These are phyloP conservation scores for Nysson spinosus DNA, from an alignment of 2,888 invertebrate species.

Conservation along the genomic window DNA sequence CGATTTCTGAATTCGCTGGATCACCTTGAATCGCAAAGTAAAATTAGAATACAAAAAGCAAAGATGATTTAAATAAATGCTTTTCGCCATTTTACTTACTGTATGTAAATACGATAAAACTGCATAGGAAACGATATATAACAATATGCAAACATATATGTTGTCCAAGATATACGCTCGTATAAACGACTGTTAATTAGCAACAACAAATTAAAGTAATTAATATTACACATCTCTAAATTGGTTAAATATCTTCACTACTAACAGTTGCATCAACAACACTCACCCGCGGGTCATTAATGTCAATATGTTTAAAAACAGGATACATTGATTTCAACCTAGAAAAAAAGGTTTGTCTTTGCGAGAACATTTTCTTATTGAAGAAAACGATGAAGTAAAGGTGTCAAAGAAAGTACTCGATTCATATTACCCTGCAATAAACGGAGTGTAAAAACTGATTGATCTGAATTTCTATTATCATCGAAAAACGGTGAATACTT, in stretches of 20 bases:
- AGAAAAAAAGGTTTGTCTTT: slow-evolving; percentile 57
- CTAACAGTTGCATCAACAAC: too few relatives aligned
- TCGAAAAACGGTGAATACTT: too few relatives aligned
- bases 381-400: too few relatives aligned
- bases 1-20: slow-evolving; percentile 64
- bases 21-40: slow-evolving; percentile 67
- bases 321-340: slow-evolving; percentile 61
- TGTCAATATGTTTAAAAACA: slow-evolving; percentile 63
- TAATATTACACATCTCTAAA: too few relatives aligned
- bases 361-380: slow-evolving; percentile 55
- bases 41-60: background rate
- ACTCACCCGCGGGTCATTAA: slow-evolving; percentile 69
- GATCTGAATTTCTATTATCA: too few relatives aligned
- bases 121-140: slow-evolving; percentile 68
- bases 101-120: slow-evolving; percentile 71
- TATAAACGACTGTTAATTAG: slow-evolving; percentile 66
- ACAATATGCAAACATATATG: slow-evolving; percentile 65
- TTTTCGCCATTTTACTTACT: slow-evolving; percentile 60
- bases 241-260: too few relatives aligned
- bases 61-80: too few relatives aligned
- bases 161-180: slow-evolving; percentile 71
- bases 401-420: too few relatives aligned
- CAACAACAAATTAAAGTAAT: too few relatives aligned
- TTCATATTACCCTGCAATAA: too few relatives aligned
- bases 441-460: too few relatives aligned